Conservation (phyloP, 2,888 invertebrate genomes). For the Leucania comma region DNA sequence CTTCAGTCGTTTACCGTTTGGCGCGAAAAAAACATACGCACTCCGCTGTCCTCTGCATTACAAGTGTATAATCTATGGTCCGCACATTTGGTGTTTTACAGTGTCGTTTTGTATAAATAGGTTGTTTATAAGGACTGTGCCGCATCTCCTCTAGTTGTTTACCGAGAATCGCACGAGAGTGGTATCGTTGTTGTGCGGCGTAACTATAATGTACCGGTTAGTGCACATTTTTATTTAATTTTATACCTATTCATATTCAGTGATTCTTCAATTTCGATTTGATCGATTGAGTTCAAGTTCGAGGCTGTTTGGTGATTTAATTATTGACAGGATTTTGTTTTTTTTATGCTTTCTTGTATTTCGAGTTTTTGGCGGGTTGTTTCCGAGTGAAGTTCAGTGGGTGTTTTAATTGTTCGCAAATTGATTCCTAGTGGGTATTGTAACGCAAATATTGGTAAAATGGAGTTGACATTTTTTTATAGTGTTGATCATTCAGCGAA, state of each 20-base stretch:
- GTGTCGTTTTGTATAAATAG: conserved; percentile 79
- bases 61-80: conserved; percentile 9
- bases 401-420: neutral
- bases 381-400: neutral
- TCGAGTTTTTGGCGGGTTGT: neutral
- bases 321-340: conserved; percentile 10
- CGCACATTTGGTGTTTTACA: conserved; percentile 59
- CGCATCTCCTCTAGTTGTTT: conserved; percentile 72
- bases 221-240: conserved; percentile 72
- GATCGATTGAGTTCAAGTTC: conserved; percentile 34
- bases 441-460: neutral
- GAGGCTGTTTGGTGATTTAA: conserved; percentile 22
- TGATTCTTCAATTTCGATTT: conserved; percentile 41
- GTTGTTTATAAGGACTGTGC: conserved; percentile 80
- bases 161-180: conserved; percentile 71
- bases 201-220: conserved; percentile 83
- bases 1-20: conserved; percentile 73
- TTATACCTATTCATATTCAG: conserved; percentile 7
- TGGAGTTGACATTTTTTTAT: neutral
- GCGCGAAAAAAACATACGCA: conserved; percentile 75
- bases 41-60: conserved; percentile 31
- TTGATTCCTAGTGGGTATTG: neutral
- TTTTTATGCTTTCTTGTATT: fast-evolving
- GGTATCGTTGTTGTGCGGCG: conserved; percentile 61
- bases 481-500: neutral